Conservation (phyloP, 2,113 vertebrate genomes). For the Sinocyclocheilus anshuiensis region DNA sequence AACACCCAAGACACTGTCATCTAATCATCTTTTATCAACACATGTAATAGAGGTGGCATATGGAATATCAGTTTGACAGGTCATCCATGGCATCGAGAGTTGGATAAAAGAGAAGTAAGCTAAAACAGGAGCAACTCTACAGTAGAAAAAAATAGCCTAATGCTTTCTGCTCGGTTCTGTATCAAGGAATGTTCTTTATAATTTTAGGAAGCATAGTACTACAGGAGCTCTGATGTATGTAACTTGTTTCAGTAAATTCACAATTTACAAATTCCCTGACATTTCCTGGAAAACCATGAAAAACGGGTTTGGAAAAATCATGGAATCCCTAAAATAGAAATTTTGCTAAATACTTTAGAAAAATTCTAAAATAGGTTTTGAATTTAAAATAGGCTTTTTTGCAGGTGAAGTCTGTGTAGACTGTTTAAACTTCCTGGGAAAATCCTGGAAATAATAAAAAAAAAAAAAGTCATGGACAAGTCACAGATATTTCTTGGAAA, state of each 20-base stretch:
- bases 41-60: neutral
- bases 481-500: no score
- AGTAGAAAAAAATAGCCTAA: neutral
- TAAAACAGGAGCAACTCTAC: neutral
- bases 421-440: no score
- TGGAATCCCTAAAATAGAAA: no score
- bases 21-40: neutral
- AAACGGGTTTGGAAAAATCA: no score
- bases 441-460: no score
- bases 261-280: neutral
- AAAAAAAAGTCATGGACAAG: no score
- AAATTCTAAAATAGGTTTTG: neutral
- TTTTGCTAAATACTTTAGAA: neutral
- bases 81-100: neutral
- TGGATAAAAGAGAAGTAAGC: neutral
- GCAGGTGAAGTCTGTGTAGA: no score
- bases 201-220: neutral
- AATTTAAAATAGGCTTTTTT: neutral
- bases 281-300: neutral
- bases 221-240: no score
- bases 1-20: no score
- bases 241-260: neutral
- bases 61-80: neutral
- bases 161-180: neutral
- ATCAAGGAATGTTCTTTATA: neutral